Percentiles rank a stretch among this genome's conserved stretches.
These are phyloP conservation scores for Petrosia ficiformis DNA, from an alignment of 37 sponge, comb jelly and placozoan species.

Conservation along the genomic window DNA sequence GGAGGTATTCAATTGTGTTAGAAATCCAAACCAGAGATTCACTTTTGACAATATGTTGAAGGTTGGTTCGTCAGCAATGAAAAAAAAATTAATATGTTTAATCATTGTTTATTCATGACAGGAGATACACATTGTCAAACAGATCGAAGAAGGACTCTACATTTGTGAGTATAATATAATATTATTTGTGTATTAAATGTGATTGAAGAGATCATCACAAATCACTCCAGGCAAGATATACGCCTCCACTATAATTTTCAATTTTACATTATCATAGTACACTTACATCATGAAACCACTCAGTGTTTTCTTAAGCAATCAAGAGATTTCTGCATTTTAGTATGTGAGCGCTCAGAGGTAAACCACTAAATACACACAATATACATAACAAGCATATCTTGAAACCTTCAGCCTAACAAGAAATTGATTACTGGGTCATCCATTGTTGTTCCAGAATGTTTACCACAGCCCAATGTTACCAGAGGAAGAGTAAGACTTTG, in stretches of 20 bases:
- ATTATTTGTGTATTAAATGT: too few relatives aligned
- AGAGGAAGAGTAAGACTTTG: slow-evolving; percentile 78
- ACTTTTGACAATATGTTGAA: slow-evolving; percentile 83
- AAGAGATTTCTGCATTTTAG: slow-evolving; percentile 66
- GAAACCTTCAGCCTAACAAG: slow-evolving; percentile 39
- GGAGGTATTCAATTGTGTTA: slow-evolving; percentile 48
- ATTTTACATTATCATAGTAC: slow-evolving; percentile 41
- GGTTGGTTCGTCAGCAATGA: slow-evolving; percentile 30
- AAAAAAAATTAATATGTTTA: background rate
- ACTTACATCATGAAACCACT: slow-evolving; percentile 75
- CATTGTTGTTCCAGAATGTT: slow-evolving; percentile 67
- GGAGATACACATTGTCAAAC: slow-evolving; percentile 65
- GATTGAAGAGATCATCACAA: too few relatives aligned
- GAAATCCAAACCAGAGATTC: slow-evolving; percentile 66
- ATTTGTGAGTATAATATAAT: slow-evolving; percentile 83
- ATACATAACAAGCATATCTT: background rate
- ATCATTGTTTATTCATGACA: slow-evolving; percentile 9
- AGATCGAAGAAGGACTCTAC: slow-evolving; percentile 60
- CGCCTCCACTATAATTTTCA: too few relatives aligned
- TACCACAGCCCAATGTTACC: slow-evolving; percentile 35
- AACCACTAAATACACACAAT: background rate
- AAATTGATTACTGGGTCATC: slow-evolving; percentile 62
- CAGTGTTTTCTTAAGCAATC: slow-evolving; percentile 74
- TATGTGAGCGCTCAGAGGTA: slow-evolving; percentile 69
- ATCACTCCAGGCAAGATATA: too few relatives aligned